Conservation (phyloP, 2,113 vertebrate species). For the Zosterops borbonicus region DNA sequence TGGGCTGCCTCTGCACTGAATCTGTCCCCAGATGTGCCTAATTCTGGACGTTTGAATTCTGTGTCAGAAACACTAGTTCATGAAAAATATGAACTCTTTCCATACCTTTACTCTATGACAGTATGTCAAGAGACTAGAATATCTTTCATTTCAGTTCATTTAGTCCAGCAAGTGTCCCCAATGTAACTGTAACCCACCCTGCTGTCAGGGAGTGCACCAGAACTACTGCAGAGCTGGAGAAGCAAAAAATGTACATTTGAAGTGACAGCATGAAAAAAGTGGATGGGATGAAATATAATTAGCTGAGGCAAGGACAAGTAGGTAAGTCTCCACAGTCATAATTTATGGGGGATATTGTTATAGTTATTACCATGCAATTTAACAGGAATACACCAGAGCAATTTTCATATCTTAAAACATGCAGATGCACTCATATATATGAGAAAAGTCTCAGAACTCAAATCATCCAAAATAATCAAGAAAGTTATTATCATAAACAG, state of each 20-base stretch:
- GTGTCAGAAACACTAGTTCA: not conserved
- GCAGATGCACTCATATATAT: conserved; percentile 31
- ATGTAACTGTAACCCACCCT: conserved; percentile 30
- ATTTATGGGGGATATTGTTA: conserved; percentile 67
- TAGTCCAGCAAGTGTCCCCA: conserved; percentile 1
- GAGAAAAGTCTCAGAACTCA: conserved; percentile 47
- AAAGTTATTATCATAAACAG: conserved; percentile 49
- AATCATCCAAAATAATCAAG: conserved; percentile 52
- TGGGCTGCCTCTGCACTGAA: not conserved
- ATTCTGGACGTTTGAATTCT: not conserved
- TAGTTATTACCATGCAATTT: conserved; percentile 71
- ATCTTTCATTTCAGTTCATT: conserved; percentile 31
- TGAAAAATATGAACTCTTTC: not conserved
- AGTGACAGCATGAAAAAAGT: conserved; percentile 51
- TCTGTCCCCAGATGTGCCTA: not conserved
- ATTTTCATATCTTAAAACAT: conserved; percentile 44
- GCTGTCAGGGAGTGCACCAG: conserved; percentile 19
- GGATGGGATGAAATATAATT: conserved; percentile 57
- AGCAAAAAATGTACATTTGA: conserved; percentile 45
- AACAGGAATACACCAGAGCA: conserved; percentile 69
- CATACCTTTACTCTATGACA: not conserved
- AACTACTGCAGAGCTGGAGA: not conserved
- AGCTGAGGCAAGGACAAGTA: conserved; percentile 66
- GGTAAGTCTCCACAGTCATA: conserved; percentile 55
- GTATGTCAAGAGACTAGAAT: not conserved